Conservation (phyloP, 1,140 invertebrate genomes). For the Anthonomus grandis region DNA sequence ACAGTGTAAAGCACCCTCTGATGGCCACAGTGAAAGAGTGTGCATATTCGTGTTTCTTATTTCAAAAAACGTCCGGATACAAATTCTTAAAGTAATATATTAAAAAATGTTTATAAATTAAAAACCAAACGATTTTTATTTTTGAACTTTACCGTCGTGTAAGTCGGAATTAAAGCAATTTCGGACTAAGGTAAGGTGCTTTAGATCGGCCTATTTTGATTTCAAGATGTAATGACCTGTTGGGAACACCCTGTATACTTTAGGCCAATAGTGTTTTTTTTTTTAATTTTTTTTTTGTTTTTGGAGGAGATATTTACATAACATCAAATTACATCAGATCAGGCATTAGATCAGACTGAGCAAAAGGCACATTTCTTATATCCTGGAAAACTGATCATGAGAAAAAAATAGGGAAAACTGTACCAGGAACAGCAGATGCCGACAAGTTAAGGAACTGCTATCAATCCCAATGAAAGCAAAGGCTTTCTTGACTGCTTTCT, state of each 20-base stretch:
- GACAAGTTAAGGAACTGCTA: too few species aligned
- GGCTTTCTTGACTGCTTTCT: too few species aligned
- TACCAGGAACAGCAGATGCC: too few species aligned
- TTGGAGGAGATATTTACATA: background rate
- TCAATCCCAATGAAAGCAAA: too few species aligned
- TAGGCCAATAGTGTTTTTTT: too few species aligned
- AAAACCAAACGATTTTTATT: background rate
- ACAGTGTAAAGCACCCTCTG: background rate
- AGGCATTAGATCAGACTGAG: background rate
- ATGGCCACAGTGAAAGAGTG: background rate
- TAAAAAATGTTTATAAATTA: background rate
- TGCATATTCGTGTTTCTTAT: background rate
- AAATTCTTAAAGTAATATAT: background rate
- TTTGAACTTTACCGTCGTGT: background rate
- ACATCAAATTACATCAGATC: background rate
- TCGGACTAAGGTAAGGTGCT: background rate
- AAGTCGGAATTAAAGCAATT: background rate
- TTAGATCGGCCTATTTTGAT: slow-evolving; percentile 2
- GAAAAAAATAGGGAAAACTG: background rate
- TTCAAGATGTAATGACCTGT: background rate
- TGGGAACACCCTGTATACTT: slow-evolving; percentile 1
- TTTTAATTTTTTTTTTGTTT: background rate
- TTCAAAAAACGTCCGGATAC: background rate
- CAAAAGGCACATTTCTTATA: too few species aligned
- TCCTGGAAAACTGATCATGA: background rate